Evolutionary conservation across 1,140 invertebrate genomes (phyloP).

Genomic region (Lepidurus apus): DNA sequence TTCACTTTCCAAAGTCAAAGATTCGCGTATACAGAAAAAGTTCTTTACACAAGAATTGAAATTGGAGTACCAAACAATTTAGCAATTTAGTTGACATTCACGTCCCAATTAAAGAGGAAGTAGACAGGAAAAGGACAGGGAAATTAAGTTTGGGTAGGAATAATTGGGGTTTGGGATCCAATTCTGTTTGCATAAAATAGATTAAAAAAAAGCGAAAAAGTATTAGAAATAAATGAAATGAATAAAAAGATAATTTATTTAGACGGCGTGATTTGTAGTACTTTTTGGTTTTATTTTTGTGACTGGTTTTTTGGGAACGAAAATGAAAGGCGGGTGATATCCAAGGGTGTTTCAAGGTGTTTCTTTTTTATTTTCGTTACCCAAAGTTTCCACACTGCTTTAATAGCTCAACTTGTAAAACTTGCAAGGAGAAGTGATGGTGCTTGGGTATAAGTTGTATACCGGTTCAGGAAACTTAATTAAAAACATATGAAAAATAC

Average conservation of each 20-base stretch:
- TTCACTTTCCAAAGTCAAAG: too few relatives aligned
- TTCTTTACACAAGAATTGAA: too few relatives aligned
- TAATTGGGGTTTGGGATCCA: too few relatives aligned
- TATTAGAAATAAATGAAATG: too few relatives aligned
- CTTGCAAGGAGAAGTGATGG: not conserved
- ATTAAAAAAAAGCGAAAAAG: too few relatives aligned
- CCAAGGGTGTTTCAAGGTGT: conserved; percentile 14
- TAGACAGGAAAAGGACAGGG: too few relatives aligned
- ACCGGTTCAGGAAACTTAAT: not conserved
- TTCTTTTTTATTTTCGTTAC: not conserved
- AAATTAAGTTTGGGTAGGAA: too few relatives aligned
- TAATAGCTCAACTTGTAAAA: not conserved
- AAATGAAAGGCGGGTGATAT: not conserved
- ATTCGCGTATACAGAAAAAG: too few relatives aligned
- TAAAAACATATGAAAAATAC: not conserved
- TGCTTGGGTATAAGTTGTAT: not conserved
- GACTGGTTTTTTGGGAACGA: not conserved
- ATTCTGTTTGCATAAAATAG: too few relatives aligned
- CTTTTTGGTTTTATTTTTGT: not conserved
- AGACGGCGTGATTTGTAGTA: not conserved
- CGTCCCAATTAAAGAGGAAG: too few relatives aligned
- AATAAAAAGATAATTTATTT: not conserved
- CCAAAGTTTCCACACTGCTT: not conserved
- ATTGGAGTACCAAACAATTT: too few relatives aligned
- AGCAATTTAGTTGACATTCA: too few relatives aligned